Conservation (phyloP, 2,797 vertebrate species). For the Brachymystax lenok region DNA sequence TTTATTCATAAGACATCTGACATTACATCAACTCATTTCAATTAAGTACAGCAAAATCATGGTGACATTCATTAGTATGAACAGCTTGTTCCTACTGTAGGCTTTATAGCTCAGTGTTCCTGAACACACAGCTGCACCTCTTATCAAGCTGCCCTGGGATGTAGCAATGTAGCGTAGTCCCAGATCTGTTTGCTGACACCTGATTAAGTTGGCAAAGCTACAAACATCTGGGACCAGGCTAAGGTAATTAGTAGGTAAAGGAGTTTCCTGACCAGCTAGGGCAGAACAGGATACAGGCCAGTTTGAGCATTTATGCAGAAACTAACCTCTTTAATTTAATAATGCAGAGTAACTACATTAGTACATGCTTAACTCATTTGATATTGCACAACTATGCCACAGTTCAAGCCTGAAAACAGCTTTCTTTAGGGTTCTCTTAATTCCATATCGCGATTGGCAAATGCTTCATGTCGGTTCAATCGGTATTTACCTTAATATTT, state of each 20-base stretch:
- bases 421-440: not conserved
- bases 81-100: not conserved
- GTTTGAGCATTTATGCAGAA: not conserved
- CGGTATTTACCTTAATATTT: too few species aligned
- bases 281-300: too few species aligned
- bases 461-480: too few species aligned
- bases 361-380: slow-evolving; percentile 61
- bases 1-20: slow-evolving; percentile 36
- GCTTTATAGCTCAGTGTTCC: not conserved
- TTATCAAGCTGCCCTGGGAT: too few species aligned
- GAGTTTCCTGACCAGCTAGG: not conserved
- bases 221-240: too few species aligned
- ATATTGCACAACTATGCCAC: slow-evolving; percentile 68
- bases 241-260: not conserved
- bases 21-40: not conserved
- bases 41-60: not conserved
- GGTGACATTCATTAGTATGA: not conserved
- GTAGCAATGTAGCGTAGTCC: too few species aligned
- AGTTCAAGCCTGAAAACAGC: slow-evolving; percentile 56
- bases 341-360: slow-evolving; percentile 44
- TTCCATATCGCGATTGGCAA: too few species aligned
- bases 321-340: not conserved
- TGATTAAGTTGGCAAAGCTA: too few species aligned
- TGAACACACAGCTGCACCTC: too few species aligned
- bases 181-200: too few species aligned